Base-by-base conservation (phyloP, 2,113 vertebrate genomes). In the Leptobrachium ailaonicum region DNA sequence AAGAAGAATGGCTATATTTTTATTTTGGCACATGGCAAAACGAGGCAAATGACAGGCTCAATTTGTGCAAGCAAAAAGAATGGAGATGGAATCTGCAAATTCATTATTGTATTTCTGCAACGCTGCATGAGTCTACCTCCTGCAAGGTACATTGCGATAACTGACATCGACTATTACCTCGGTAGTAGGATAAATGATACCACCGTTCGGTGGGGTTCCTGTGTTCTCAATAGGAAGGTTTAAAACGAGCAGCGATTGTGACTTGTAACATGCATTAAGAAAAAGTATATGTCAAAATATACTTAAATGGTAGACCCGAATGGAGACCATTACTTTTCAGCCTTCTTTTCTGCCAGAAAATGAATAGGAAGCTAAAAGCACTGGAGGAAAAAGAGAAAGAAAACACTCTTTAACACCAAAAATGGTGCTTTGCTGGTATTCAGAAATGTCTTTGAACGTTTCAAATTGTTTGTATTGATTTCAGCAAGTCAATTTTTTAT, bases 1-100 rank as follows among this genome's bases (percentile, higher is more conserved):
- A 66, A 47, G 13, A 42, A 84, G 85, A 85, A 85, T 69, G 75
- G 83, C 83, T 66, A 69, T 64, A 76, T 86, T 83, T 70, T 82
- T 75, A 82, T 83, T 83, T 43, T 54, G 58, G 44, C 41, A 53
- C 47, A 43, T 42, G 69, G 20, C 72, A 69, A 86, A 69, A 86
- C 83, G 85, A 84, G 85, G 86, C 84, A 86, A 83, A 87, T 84
- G 56, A 74, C 82, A 86, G 84, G 83, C 72, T 73, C 73, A 85
- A 86, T 72, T 64, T 73, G 76, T 82, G 82, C 54, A 71, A 74
- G 77, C 86, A 85, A 87, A 80, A 77, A 20, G 75, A 14, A 53
- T 84, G 82, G 85, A 85, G 40, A 45, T 67, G 43, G 86, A 82
- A 82, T 85, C 83, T 14, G 73, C 64, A 85, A 83, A 87, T 68